Evolutionary conservation across 2,113 vertebrate species (phyloP).

Genomic region (Pampusana beccarii): DNA sequence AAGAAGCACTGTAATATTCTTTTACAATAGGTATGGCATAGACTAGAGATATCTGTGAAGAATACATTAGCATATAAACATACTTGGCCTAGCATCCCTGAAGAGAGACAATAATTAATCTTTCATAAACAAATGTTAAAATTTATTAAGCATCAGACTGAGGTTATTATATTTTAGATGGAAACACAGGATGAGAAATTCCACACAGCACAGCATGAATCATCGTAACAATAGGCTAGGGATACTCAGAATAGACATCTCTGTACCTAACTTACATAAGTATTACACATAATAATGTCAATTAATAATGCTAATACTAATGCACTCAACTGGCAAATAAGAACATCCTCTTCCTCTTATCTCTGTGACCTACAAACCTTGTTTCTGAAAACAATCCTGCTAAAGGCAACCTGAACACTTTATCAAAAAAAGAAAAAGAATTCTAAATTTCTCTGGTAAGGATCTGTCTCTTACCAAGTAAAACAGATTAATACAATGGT

Average conservation of each 20-base stretch:
- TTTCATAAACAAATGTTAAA: constrained; percentile 63
- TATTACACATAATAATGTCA: neutral
- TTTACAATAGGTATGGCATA: constrained; percentile 6
- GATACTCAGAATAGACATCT: neutral
- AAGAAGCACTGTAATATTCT: constrained; percentile 26
- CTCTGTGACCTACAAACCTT: neutral
- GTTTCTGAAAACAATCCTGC: neutral
- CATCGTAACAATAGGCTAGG: neutral
- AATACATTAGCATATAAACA: constrained; percentile 63
- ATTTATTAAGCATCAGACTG: constrained; percentile 30
- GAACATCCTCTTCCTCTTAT: no score
- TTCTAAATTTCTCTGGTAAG: neutral
- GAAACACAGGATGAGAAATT: neutral
- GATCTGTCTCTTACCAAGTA: neutral
- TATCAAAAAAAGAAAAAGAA: neutral
- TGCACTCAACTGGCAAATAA: neutral
- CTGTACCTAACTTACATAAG: neutral
- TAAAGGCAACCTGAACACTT: neutral
- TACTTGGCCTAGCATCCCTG: constrained; percentile 21
- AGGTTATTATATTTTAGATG: constrained; percentile 40
- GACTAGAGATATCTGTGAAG: constrained; percentile 30
- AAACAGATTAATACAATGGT: neutral
- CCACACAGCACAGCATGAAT: neutral
- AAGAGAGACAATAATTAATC: constrained; percentile 58
- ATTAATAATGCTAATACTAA: constrained; percentile 17